Percentiles rank a stretch among this genome's conserved stretches.
phyloP scores from a whole-genome alignment of 1,140 invertebrate genomes.

The Drosophila aff. region DNA sequence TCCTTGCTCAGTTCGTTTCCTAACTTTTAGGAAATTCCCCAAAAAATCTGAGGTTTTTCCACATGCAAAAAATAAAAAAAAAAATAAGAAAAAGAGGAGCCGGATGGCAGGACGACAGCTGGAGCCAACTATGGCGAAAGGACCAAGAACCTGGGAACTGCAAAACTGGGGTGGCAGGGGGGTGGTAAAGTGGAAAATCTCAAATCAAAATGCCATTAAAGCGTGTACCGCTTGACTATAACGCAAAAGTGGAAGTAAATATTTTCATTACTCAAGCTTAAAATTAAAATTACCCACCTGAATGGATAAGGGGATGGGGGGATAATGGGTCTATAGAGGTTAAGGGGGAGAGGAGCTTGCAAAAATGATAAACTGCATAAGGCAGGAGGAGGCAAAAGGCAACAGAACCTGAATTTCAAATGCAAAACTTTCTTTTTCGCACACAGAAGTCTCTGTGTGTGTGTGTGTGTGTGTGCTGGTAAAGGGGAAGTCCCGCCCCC shows the following conservation, averaged over 20 bases:
- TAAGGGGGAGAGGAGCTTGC: slow-evolving; percentile 13
- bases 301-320: slow-evolving; percentile 38
- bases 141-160: neutral
- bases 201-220: slow-evolving; percentile 84
- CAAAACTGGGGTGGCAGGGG: neutral
- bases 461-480: slow-evolving; percentile 6
- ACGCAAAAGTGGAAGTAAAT: slow-evolving; percentile 81
- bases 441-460: slow-evolving; percentile 8
- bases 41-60: slow-evolving; percentile 6
- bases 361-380: slow-evolving; percentile 85
- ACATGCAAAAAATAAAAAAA: slow-evolving; percentile 12
- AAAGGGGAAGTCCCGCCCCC: slow-evolving; percentile 4
- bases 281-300: slow-evolving; percentile 84
- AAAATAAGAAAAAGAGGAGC: neutral
- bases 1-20: too few species aligned
- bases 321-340: slow-evolving; percentile 17
- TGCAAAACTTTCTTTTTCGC: slow-evolving; percentile 82
- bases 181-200: slow-evolving; percentile 60
- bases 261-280: slow-evolving; percentile 85
- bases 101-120: slow-evolving; percentile 28
- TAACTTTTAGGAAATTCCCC: slow-evolving; percentile 2
- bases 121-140: slow-evolving; percentile 27
- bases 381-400: slow-evolving; percentile 57
- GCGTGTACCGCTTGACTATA: slow-evolving; percentile 72
- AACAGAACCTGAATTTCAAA: slow-evolving; percentile 72